Base-by-base conservation (phyloP, 2,797 vertebrate genomes). In the Oreonectes daqikongensis region DNA sequence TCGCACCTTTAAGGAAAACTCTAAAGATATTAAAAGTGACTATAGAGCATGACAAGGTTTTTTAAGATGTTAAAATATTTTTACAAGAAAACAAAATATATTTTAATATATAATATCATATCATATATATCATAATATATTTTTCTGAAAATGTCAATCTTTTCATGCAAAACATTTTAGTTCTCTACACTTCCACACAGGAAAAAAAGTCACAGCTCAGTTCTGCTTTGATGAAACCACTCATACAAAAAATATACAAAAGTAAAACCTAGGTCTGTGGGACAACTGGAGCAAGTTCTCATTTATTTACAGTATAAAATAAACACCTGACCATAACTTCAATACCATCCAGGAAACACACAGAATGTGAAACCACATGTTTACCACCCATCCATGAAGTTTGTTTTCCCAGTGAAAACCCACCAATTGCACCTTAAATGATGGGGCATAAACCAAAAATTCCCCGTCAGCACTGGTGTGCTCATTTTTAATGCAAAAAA, bases 331-430 rank as follows among this genome's bases (percentile, higher is more conserved):
- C 68, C 30, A 18, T 70, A n/a, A 60, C 28, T 60, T 57, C 35
- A 74, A 35, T 46, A 69, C 50, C 35, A 72, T 75, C 66, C 20
- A 68, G 24, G 35, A 74, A 50, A 30, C 26, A 30, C 26, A 60
- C 35, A 40, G 42, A 44, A 72, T 38, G 48, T 60, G 28, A 72
- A 76, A 55, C 15, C 59, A 46, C 6, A 64, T 59, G 55, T 26
- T 68, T 30, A 42, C 75, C 35, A 44, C 10, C 26, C 59, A 77
- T 53, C 22, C 57, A 70, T 63, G 46, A 70, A 64, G 57, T 53
- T 77, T 70, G n/a, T 69, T 77, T 70, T 68, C 30, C 30, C 44
- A 42, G 57, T 20, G 4, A 69, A 53, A 61, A 11, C 35, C 60
- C 32, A 22, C 30, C 5, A 63, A 65, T 24, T 26, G 10, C 0